A percentile compares a stretch with the other conserved stretches of the same genome.
These are phyloP conservation scores for Nezara viridula DNA, from an alignment of 2,888 invertebrate species.

Conservation along the genomic window DNA sequence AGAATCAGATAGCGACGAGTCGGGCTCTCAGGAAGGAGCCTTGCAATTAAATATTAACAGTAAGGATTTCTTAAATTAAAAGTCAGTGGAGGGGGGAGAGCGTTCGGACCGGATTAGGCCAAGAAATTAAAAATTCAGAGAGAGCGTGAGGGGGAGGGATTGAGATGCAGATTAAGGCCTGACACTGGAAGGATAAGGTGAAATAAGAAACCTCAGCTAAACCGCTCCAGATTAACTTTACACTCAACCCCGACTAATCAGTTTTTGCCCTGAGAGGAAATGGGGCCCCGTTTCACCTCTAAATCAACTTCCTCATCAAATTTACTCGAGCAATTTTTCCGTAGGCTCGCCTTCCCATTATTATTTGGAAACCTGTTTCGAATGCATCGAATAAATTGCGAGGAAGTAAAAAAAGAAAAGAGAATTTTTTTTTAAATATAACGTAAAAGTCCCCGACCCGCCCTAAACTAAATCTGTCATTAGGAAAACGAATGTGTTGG, in stretches of 20 bases:
- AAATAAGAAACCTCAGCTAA: constrained; percentile 48
- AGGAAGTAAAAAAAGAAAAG: too few species aligned
- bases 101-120: constrained; percentile 33
- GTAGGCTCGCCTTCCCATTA: not conserved
- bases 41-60: constrained; percentile 55
- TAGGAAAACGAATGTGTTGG: too few species aligned
- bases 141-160: not conserved
- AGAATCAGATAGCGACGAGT: constrained; percentile 1
- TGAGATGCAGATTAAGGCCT: constrained; percentile 40
- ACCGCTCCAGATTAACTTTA: constrained; percentile 35
- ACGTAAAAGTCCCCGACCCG: too few species aligned
- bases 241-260: constrained; percentile 41
- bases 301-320: constrained; percentile 45
- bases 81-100: not conserved
- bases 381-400: not conserved
- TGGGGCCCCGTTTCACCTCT: not conserved
- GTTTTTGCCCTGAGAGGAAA: not conserved
- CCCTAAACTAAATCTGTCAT: too few species aligned
- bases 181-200: constrained; percentile 27
- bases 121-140: constrained; percentile 55
- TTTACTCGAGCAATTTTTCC: constrained; percentile 29
- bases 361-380: not conserved
- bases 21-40: not conserved
- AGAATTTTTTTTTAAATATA: too few species aligned
- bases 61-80: constrained; percentile 51